Percentiles rank a stretch among this genome's conserved stretches.
Conservation (phyloP, 92 coral and sea anemone genomes). For the Zoanthus sociatus region DNA sequence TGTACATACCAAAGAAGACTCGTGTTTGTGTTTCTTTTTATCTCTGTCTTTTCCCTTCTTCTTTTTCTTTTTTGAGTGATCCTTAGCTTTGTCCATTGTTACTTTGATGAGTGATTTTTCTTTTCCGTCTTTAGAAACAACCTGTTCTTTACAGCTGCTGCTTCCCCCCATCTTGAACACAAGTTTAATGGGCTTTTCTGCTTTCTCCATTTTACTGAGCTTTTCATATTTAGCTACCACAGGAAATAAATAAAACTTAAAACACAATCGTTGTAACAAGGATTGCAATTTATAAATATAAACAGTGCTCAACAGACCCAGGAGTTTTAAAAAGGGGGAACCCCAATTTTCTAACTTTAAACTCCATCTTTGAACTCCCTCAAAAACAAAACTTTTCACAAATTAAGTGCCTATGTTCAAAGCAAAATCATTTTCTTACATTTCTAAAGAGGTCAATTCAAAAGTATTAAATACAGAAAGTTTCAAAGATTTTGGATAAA, state of each 20-base stretch:
- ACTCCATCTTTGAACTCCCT: too few species aligned
- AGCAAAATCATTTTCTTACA: too few species aligned
- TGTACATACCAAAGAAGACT: conserved; percentile 6
- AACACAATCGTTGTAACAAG: not conserved
- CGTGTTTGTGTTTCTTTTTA: conserved; percentile 84
- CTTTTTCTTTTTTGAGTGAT: conserved; percentile 90
- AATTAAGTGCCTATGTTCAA: too few species aligned
- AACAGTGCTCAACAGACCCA: too few species aligned
- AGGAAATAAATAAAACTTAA: not conserved
- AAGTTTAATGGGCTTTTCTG: conserved; percentile 90
- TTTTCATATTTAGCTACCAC: conserved; percentile 58
- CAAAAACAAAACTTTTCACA: too few species aligned
- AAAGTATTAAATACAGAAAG: too few species aligned
- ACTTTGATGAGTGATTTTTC: conserved; percentile 44
- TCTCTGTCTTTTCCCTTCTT: conserved; percentile 93
- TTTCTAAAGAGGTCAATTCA: too few species aligned
- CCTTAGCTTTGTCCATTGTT: conserved; percentile 66
- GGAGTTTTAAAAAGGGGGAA: not conserved
- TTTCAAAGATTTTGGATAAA: too few species aligned
- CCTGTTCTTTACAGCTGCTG: conserved; percentile 71
- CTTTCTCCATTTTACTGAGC: conserved; percentile 60
- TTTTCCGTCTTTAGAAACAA: conserved; percentile 61
- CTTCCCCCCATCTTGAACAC: conserved; percentile 87
- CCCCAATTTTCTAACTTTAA: too few species aligned
- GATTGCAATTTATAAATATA: too few species aligned